phyloP scores from a whole-genome alignment of 2,888 invertebrate genomes.

The Liposcelis brunnea region DNA sequence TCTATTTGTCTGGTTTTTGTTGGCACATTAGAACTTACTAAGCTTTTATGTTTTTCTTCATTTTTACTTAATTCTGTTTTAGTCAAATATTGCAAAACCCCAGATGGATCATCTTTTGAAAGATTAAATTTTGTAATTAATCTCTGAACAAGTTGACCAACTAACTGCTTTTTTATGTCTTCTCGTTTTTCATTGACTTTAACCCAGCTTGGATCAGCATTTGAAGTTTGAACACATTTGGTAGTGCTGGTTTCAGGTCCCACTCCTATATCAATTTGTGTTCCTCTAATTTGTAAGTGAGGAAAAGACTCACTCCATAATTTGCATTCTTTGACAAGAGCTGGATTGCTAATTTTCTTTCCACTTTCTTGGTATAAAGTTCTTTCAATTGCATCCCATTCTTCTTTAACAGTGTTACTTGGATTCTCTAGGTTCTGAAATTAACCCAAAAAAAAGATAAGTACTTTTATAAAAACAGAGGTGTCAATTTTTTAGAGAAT shows the following conservation, averaged over 20 bases:
- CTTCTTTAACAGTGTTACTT: background rate
- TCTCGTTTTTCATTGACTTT: background rate
- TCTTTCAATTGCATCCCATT: slow-evolving; percentile 6
- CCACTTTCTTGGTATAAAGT: background rate
- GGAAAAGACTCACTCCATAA: slow-evolving; percentile 4
- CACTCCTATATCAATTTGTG: background rate
- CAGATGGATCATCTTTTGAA: too few relatives aligned
- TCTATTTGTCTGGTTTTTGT: too few relatives aligned
- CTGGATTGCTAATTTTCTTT: too few relatives aligned
- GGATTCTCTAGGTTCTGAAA: background rate
- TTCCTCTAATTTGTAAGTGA: background rate
- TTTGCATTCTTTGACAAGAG: background rate
- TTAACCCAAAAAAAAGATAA: background rate
- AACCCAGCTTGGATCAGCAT: too few relatives aligned
- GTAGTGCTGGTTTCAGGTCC: too few relatives aligned
- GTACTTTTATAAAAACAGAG: too few relatives aligned
- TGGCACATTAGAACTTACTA: too few relatives aligned
- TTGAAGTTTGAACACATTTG: too few relatives aligned
- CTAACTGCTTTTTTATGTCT: background rate
- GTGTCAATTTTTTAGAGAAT: too few relatives aligned
- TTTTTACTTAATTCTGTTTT: too few relatives aligned
- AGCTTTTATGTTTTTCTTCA: too few relatives aligned
- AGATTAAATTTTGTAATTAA: slow-evolving; percentile 1
- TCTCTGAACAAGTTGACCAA: background rate
- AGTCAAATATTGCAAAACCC: too few relatives aligned